phyloP scores from a whole-genome alignment of 2,113 vertebrate species.

The Anseranas semipalmata region DNA sequence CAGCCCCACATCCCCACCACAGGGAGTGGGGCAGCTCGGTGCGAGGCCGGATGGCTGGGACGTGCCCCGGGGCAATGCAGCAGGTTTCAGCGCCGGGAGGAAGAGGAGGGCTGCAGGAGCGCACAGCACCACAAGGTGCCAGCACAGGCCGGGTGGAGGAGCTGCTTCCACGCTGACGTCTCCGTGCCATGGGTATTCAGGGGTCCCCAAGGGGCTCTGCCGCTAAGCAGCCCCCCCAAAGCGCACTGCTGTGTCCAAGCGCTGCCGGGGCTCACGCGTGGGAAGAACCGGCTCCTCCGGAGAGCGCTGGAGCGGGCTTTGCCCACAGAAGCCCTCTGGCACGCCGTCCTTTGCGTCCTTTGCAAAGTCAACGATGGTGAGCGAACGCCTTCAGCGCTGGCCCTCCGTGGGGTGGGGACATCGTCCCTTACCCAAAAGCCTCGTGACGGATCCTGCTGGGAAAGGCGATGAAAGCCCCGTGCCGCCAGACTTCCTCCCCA shows the following conservation, averaged over 20 bases:
- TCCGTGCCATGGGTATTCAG: rapidly evolving
- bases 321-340: not conserved
- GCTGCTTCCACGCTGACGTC: rapidly evolving
- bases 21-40: not conserved
- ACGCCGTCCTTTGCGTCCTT: not conserved
- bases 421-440: rapidly evolving
- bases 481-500: no score
- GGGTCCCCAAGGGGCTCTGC: not conserved
- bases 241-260: no score
- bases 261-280: not conserved
- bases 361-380: not conserved
- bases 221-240: no score
- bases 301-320: rapidly evolving
- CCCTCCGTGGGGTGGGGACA: not conserved
- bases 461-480: not conserved
- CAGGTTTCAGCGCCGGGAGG: rapidly evolving
- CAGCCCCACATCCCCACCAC: not conserved
- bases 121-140: not conserved
- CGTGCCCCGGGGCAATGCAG: not conserved
- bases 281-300: rapidly evolving
- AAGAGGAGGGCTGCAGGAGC: not conserved
- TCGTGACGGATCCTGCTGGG: rapidly evolving
- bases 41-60: not conserved
- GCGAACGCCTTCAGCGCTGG: rapidly evolving
- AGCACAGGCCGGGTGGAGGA: not conserved